These are phyloP conservation scores for Toxotes jaculatrix DNA, from an alignment of 2,113 vertebrate species.

Conservation along the genomic window DNA sequence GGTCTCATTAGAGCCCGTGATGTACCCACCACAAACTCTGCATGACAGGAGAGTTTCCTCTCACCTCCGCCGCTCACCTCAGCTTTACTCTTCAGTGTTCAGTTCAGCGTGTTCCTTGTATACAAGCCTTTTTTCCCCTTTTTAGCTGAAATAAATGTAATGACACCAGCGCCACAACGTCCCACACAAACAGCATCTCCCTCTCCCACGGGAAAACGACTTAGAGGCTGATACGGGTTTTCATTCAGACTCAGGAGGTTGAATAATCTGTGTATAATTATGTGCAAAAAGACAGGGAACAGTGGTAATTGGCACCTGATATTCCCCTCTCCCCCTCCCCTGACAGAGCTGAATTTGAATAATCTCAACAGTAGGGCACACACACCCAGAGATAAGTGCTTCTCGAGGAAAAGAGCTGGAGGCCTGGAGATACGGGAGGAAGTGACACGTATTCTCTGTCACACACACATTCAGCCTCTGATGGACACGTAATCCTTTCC, in stretches of 20 bases:
- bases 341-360: conserved; percentile 49
- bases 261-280: conserved; percentile 69
- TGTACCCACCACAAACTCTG: background rate
- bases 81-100: background rate
- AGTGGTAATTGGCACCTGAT: conserved; percentile 72
- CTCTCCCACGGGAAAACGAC: conserved; percentile 29
- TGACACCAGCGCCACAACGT: conserved; percentile 26
- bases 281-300: conserved; percentile 51
- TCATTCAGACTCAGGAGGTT: conserved; percentile 58
- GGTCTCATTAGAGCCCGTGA: background rate
- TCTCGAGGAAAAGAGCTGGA: conserved; percentile 36
- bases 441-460: conserved; percentile 25
- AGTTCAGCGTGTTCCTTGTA: background rate
- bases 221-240: conserved; percentile 53
- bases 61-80: too few relatives aligned
- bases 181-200: conserved; percentile 47
- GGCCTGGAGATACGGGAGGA: conserved; percentile 29
- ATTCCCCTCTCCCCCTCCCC: conserved; percentile 37
- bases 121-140: background rate
- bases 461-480: conserved; percentile 5
- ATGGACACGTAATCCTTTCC: conserved; percentile 23
- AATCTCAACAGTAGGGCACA: conserved; percentile 48
- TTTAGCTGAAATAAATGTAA: conserved; percentile 37
- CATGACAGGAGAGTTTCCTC: too few relatives aligned
- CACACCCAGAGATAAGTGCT: conserved; percentile 48